Evolutionary conservation across 2,888 invertebrate genomes (phyloP), one percentile per base, ranked within the genome.

Genomic region (Drosophila cyrtoloma): DNA sequence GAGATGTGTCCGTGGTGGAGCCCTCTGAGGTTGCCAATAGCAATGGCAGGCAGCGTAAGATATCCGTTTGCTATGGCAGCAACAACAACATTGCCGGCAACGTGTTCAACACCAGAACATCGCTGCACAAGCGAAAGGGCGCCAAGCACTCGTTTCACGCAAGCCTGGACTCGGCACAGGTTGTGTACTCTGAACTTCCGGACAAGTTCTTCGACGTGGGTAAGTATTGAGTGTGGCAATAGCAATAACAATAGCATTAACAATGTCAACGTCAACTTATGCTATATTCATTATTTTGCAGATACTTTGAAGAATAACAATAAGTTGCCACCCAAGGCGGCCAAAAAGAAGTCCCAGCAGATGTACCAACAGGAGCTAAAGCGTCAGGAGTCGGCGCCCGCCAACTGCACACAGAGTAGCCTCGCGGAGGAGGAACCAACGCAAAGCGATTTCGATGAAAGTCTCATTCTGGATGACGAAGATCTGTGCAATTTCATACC

Each of bases 381-480:
- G 94, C 86, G 93, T 2, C 95, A 94, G 65, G 91, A 92, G 9
- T 94, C 94, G 0, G 89, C 92, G 7, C 93, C 93, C 26, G 92
- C 81, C 0, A 85, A 89, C 53, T 75, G 56, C 26, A 22, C 93
- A 16, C 51, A 71, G 14, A 60, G 32, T 26, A 39, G 51, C 16
- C 59, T 58, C 1, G 16, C 57, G 16, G 85, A 79, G 58, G 85
- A 79, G 62, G 84, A 83, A 10, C 56, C 63, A 1, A 64, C 80
- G 3, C 89, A 84, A 19, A 83, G 86, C 35, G 91, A 92, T 35
- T 92, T 89, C 39, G 91, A 92, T 33, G 95, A 95, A 65, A 94
- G 94, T 70, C 93, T 94, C 0, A 94, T 95, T 79, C 92, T 94
- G 0, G 92, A 95, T 74, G 95, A 95, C 79, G 95, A 95, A 69